Evolutionary conservation across 1,140 invertebrate genomes (phyloP).

Genomic region (Dendrolimus punctatus): DNA sequence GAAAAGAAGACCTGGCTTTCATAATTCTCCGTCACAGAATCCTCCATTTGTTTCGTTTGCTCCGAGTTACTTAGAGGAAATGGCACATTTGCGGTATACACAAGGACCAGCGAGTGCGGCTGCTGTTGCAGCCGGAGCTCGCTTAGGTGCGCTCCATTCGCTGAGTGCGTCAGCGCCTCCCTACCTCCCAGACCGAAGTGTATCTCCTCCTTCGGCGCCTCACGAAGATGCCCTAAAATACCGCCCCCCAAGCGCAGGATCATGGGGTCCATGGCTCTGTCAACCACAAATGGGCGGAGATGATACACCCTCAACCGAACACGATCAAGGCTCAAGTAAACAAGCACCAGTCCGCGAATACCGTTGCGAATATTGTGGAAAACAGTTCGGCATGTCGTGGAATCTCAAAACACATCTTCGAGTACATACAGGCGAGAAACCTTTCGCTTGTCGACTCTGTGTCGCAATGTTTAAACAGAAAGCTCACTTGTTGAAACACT

Average conservation of each 20-base stretch:
- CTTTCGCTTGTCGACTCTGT: slow-evolving; percentile 88
- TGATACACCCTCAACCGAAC: slow-evolving; percentile 70
- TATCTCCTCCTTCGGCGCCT: slow-evolving; percentile 72
- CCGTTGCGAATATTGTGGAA: slow-evolving; percentile 88
- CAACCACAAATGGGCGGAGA: slow-evolving; percentile 75
- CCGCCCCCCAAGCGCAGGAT: slow-evolving; percentile 79
- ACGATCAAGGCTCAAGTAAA: slow-evolving; percentile 69
- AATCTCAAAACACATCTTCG: slow-evolving; percentile 89
- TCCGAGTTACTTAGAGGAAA: slow-evolving; percentile 79
- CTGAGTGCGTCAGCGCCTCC: slow-evolving; percentile 80
- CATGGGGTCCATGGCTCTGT: slow-evolving; percentile 82
- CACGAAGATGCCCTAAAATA: slow-evolving; percentile 76
- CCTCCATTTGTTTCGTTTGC: slow-evolving; percentile 87
- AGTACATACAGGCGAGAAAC: slow-evolving; percentile 90
- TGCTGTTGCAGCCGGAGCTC: slow-evolving; percentile 43
- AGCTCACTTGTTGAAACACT: slow-evolving; percentile 86
- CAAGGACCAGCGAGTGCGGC: slow-evolving; percentile 61
- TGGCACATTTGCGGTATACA: slow-evolving; percentile 63
- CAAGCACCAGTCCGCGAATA: slow-evolving; percentile 83
- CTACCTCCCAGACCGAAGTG: slow-evolving; percentile 75
- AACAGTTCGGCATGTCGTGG: slow-evolving; percentile 92
- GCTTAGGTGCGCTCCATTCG: slow-evolving; percentile 74
- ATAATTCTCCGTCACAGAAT: slow-evolving; percentile 88
- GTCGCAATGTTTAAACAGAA: slow-evolving; percentile 93
- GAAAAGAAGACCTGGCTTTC: slow-evolving; percentile 87